Conservation (phyloP, 2,113 vertebrate genomes). For the Pituophis catenifer region DNA sequence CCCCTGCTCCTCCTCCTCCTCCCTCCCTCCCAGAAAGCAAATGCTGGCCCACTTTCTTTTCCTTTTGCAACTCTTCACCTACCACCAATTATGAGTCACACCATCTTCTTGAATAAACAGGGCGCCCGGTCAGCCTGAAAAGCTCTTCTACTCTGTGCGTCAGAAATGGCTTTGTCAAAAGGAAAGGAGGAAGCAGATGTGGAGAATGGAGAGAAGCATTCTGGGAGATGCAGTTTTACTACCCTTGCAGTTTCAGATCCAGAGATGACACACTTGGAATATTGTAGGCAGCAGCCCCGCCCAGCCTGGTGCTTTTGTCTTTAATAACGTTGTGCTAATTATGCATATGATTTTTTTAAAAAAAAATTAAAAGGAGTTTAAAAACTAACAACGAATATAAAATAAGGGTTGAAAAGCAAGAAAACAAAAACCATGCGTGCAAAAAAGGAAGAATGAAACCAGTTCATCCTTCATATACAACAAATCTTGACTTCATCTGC, state of each 20-base stretch:
- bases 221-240: constrained; percentile 22
- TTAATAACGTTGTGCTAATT: background rate
- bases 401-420: no score
- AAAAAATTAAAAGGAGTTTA: background rate
- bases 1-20: no score
- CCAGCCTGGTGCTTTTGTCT: background rate
- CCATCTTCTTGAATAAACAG: background rate
- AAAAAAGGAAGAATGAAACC: no score
- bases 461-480: background rate
- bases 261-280: background rate
- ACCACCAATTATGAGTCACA: constrained; percentile 24
- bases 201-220: background rate
- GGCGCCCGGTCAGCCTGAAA: no score
- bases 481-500: background rate
- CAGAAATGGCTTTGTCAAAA: background rate
- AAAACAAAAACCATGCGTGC: no score
- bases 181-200: background rate
- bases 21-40: background rate
- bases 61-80: background rate
- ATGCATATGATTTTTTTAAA: background rate
- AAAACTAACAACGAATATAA: background rate
- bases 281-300: background rate
- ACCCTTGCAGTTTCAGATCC: background rate
- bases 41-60: background rate
- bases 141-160: background rate